Evolutionary conservation across 2,888 invertebrate genomes (phyloP).

Genomic region (Entomobrya proxima): DNA sequence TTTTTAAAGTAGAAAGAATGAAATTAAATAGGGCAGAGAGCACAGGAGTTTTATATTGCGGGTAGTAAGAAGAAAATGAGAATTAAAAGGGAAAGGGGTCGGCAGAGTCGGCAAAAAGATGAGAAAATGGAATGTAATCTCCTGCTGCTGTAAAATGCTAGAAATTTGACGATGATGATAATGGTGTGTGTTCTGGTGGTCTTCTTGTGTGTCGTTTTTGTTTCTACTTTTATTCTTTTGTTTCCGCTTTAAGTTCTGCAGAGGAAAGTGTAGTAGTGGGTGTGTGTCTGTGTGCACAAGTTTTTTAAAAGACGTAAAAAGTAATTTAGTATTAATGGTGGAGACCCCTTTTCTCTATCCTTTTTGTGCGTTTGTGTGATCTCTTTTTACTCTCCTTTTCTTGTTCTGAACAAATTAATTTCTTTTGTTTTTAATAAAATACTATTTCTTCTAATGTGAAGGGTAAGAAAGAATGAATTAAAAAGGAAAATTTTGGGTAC

Average conservation of each 20-base stretch:
- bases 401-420: not conserved
- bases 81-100: constrained; percentile 9
- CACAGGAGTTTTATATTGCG: not conserved
- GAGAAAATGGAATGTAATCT: constrained; percentile 22
- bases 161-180: not conserved
- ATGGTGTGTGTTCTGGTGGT: not conserved
- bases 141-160: not conserved
- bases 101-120: not conserved
- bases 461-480: not conserved
- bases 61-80: not conserved
- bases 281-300: not conserved
- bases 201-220: not conserved
- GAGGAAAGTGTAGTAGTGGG: not conserved
- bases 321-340: constrained; percentile 19
- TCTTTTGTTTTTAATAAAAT: constrained; percentile 20
- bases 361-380: no score
- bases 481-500: not conserved
- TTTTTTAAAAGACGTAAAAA: constrained; percentile 1
- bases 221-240: not conserved
- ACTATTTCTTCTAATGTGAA: not conserved
- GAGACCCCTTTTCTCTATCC: not conserved
- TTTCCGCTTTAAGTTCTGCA: not conserved
- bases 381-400: not conserved
- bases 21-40: not conserved
- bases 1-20: not conserved